Evolutionary conservation across 2,888 invertebrate species (phyloP), one percentile per base, ranked within the genome.

Genomic region (Campoplex capitator): DNA sequence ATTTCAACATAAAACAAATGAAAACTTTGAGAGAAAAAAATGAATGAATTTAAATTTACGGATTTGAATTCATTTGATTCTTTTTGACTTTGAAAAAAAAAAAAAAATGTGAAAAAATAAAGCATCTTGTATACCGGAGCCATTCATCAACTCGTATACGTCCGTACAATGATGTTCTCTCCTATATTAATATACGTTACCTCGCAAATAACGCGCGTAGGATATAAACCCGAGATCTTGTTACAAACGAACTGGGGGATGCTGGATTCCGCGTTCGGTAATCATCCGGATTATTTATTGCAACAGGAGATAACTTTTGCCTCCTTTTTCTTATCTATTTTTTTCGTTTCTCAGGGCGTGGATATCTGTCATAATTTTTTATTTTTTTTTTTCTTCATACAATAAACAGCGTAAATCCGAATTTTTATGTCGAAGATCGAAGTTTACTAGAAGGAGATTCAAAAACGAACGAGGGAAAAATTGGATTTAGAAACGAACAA

Each of bases 241-340:
- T 58, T 75, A 58, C 18, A 35, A 62, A 76, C 42, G 54, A 35
- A 62, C 58, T 32, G 62, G 18, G 48, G 58, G 67, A 83, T 74
- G 84, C 78, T 74, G 67, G 88, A 89, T 87, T 85, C 85, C 87
- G 89, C 88, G 90, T 91, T 89, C 88, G 84, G 91, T 90, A 90
- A 91, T 91, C 89, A 90, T 87, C 85, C 48, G 80, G 88, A 89
- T 91, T 91, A 91, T 91, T 92, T 92, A 91, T 91, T 89, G 86
- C 89, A 68, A 86, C 85, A 16, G 76, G 58, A 81, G 73, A 78
- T 75, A 62, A 58, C 38, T 84, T 84, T 76, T 73, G 4, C 2
- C 42, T 58, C 23, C 11, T 35, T 51, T 74, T 23, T 54, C 23
- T 23, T 18, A 62, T 75, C 35, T 56, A 35, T 83, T 23, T 80